Evolutionary conservation across 2,113 vertebrate genomes (phyloP).

Genomic region (Orientallactaga bullata): DNA sequence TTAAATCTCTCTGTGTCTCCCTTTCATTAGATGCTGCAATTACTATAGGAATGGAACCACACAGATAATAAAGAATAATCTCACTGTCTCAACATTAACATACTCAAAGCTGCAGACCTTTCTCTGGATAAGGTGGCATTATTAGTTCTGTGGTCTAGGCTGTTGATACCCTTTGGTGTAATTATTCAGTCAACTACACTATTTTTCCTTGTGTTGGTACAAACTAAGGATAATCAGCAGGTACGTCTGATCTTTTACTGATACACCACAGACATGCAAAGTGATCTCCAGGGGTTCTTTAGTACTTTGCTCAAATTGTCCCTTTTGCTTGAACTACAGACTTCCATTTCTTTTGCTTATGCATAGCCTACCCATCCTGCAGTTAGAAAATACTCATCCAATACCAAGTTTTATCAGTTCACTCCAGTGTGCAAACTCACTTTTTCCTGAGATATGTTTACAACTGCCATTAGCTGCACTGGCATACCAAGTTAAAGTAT

Average conservation of each 20-base stretch:
- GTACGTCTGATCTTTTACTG: background rate
- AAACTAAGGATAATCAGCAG: background rate
- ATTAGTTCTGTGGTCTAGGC: background rate
- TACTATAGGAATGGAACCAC: background rate
- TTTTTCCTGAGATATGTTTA: background rate
- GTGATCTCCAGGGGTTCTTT: background rate
- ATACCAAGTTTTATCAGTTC: background rate
- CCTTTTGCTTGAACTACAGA: background rate
- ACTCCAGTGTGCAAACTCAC: background rate
- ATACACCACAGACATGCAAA: background rate
- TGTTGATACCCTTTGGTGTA: background rate
- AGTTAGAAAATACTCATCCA: slow-evolving; percentile 52
- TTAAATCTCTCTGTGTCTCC: background rate
- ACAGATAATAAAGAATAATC: background rate
- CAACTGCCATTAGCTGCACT: background rate
- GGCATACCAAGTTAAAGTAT: background rate
- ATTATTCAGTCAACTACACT: background rate
- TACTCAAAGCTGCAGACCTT: background rate
- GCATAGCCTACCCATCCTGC: background rate
- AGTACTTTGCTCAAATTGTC: background rate
- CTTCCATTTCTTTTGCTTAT: background rate
- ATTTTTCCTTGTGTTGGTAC: background rate
- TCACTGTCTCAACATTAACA: background rate
- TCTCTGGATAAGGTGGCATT: background rate
- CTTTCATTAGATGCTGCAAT: background rate